Evolutionary conservation across 2,888 invertebrate species (phyloP).

Genomic region (Platycnemis pennipes): DNA sequence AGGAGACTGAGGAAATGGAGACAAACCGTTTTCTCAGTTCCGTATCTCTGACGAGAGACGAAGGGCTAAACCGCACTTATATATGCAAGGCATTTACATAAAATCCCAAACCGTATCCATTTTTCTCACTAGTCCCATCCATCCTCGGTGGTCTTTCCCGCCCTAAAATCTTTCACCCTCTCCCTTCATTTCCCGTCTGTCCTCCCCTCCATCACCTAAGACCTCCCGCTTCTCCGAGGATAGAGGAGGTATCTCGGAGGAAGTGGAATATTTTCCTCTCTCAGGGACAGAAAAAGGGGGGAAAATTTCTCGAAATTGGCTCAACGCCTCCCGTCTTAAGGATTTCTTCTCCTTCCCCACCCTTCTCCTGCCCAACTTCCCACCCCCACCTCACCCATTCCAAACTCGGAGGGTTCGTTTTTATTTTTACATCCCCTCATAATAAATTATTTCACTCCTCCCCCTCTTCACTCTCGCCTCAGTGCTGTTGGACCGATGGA

Average conservation of each 20-base stretch:
- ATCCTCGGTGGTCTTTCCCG: neutral
- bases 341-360: neutral
- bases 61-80: neutral
- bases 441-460: slow-evolving; percentile 29
- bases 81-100: slow-evolving; percentile 36
- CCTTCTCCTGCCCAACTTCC: neutral
- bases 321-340: neutral
- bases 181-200: neutral
- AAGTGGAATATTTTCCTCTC: neutral
- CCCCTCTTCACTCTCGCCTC: neutral
- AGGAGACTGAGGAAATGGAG: neutral
- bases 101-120: slow-evolving; percentile 9
- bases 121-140: neutral
- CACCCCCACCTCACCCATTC: neutral
- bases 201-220: neutral
- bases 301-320: slow-evolving; percentile 11
- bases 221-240: neutral
- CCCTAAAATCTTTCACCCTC: neutral
- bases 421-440: slow-evolving; percentile 9
- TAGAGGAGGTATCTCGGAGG: neutral
- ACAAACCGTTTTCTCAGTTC: neutral
- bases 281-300: neutral
- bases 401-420: neutral
- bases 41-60: neutral
- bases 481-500: neutral